These are phyloP conservation scores for Microplitis mediator DNA, from an alignment of 1,140 invertebrate species.

Conservation along the genomic window DNA sequence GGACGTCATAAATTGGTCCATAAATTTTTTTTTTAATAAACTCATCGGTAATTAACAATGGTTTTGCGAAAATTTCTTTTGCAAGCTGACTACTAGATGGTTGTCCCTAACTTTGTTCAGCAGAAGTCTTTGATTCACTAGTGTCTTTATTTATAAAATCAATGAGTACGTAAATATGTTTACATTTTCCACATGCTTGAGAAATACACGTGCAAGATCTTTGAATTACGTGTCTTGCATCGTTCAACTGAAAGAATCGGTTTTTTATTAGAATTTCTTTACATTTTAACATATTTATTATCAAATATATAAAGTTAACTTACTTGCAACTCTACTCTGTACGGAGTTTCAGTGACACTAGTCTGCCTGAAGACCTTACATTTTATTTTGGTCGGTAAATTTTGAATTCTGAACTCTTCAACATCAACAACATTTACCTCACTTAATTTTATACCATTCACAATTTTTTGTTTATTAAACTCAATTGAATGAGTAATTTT, in stretches of 20 bases:
- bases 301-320: neutral
- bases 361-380: neutral
- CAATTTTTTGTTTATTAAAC: slow-evolving; percentile 11
- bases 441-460: neutral
- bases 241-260: slow-evolving; percentile 14
- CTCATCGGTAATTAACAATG: slow-evolving; percentile 1
- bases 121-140: slow-evolving; percentile 17
- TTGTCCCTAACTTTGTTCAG: slow-evolving; percentile 23
- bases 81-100: slow-evolving; percentile 7
- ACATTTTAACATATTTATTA: neutral
- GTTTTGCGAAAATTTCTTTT: slow-evolving; percentile 22
- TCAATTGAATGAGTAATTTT: slow-evolving; percentile 8
- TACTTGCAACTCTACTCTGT: neutral
- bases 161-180: slow-evolving; percentile 28
- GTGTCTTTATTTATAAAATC: slow-evolving; percentile 17
- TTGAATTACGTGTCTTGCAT: slow-evolving; percentile 2
- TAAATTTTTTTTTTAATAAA: neutral
- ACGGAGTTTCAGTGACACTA: neutral
- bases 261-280: neutral
- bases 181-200: slow-evolving; percentile 15
- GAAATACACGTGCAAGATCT: slow-evolving; percentile 8
- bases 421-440: slow-evolving; percentile 5
- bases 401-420: neutral
- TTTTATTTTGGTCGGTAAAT: neutral
- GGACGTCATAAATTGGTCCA: neutral